Base-by-base conservation (phyloP, 2,888 invertebrate genomes). In the Minunthozetes semirufus region DNA sequence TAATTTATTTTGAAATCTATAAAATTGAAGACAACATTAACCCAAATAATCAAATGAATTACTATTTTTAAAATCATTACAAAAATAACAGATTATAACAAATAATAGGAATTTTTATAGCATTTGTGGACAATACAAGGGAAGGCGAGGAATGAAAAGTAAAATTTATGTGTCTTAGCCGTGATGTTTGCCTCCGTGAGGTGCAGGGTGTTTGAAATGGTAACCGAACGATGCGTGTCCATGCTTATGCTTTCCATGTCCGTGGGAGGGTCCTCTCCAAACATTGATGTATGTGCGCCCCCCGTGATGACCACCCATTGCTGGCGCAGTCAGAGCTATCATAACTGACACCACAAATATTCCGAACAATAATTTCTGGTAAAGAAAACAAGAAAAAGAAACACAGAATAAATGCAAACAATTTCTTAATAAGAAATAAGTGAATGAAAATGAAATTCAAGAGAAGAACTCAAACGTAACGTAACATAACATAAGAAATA, bases 201-300 rank as follows among this genome's bases (percentile, higher is more conserved):
- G 73, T 6, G 73, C 56, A 9, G 73, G 73, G 38, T 73, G 73
- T 19, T 73, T 46, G 27, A 75, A 75, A 13, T 72, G 46, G 25
- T 75, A 75, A 1, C 75, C 75, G 27, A 75, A 75, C 17, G 72
- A 53, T 8, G 75, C 75, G 27, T 74, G 70, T 38, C 68, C 68
- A 46, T 74, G 70, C 53, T 71, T 71, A 2, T 74, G n/a, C 13
- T 74, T 22, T 1, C 70, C 70, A 25, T 61, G 27, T 15, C 72
- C 71, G 1, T 53, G 19, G 17, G 56, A 38, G 0, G 75, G 75
- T n/a, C 75, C 75, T 42, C 75, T 53, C 75, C 75, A 75, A 0
- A 75, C 75, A 11, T 73, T 75, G 1, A 75, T 73, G 25, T 38
- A 38, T 17, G 73, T 63, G 29, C 70, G 68, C 6, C 68, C 68